Conservation (phyloP, 2,113 vertebrate genomes). For the Austrofundulus limnaeus region DNA sequence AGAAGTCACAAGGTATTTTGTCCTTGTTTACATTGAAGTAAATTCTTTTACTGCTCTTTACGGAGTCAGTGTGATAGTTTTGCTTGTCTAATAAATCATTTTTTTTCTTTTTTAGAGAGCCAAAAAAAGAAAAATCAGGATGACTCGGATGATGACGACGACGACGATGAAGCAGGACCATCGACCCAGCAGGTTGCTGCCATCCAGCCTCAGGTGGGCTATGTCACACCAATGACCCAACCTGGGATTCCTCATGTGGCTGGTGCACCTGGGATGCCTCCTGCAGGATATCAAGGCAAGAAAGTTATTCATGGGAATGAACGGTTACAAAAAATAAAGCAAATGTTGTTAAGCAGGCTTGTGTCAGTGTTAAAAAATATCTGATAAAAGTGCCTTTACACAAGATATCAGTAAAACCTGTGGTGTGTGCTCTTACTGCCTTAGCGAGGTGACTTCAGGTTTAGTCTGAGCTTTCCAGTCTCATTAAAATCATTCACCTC, state of each 20-base stretch:
- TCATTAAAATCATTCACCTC: no score
- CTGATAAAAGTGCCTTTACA: no score
- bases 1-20: constrained; percentile 98
- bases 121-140: constrained; percentile 95
- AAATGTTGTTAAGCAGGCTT: no score
- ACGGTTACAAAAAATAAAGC: no score
- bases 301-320: no score
- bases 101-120: constrained; percentile 79
- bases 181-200: constrained; percentile 86
- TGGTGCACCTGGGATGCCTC: constrained; percentile 89
- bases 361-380: no score
- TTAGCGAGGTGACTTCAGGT: not conserved
- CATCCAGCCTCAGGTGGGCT: constrained; percentile 87
- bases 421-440: no score
- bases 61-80: not conserved
- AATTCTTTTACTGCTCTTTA: no score
- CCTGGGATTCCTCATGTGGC: constrained; percentile 88
- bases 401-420: no score
- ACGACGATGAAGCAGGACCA: constrained; percentile 89
- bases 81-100: not conserved
- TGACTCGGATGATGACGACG: constrained; percentile 95
- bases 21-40: no score
- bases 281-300: constrained; percentile 80
- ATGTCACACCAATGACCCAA: constrained; percentile 89
- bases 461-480: no score